Percentiles rank a stretch among this genome's conserved stretches.
Evolutionary conservation across 2,888 invertebrate species (phyloP).

Genomic region (Nymphalis urticae): DNA sequence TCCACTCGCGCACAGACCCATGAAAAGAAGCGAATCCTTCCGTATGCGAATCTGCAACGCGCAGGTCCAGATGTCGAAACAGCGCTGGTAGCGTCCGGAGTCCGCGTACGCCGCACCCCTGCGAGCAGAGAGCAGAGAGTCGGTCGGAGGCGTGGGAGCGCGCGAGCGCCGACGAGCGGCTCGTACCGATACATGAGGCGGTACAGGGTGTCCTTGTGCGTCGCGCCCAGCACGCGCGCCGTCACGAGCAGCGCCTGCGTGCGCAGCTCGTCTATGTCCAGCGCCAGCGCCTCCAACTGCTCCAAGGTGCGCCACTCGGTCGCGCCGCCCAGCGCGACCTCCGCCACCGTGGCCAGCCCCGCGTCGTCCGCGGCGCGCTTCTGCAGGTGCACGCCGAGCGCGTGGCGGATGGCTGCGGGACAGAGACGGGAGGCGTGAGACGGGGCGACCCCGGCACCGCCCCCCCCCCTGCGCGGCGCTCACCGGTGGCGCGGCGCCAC

Average conservation of each 20-base stretch:
- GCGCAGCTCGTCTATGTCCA: conserved; percentile 92
- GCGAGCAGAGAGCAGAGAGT: conserved; percentile 33
- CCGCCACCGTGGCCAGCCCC: conserved; percentile 84
- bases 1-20: conserved; percentile 38
- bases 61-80: conserved; percentile 93
- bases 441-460: too few species aligned
- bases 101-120: conserved; percentile 88
- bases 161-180: conserved; percentile 46
- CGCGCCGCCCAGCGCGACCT: conserved; percentile 83
- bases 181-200: conserved; percentile 83
- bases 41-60: conserved; percentile 90
- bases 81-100: conserved; percentile 88
- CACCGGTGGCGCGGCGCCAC: conserved; percentile 88
- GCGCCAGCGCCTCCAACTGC: conserved; percentile 87
- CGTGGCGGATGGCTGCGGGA: conserved; percentile 31
- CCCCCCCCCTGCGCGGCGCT: conserved; percentile 22
- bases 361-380: conserved; percentile 43
- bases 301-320: conserved; percentile 87
- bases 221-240: conserved; percentile 91
- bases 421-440: too few species aligned
- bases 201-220: conserved; percentile 94
- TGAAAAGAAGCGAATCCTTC: conserved; percentile 87
- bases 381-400: conserved; percentile 42
- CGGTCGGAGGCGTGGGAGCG: conserved; percentile 45
- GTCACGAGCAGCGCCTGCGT: conserved; percentile 93